Conservation (phyloP, 2,113 vertebrate species). For the Hiodon alosoides region DNA sequence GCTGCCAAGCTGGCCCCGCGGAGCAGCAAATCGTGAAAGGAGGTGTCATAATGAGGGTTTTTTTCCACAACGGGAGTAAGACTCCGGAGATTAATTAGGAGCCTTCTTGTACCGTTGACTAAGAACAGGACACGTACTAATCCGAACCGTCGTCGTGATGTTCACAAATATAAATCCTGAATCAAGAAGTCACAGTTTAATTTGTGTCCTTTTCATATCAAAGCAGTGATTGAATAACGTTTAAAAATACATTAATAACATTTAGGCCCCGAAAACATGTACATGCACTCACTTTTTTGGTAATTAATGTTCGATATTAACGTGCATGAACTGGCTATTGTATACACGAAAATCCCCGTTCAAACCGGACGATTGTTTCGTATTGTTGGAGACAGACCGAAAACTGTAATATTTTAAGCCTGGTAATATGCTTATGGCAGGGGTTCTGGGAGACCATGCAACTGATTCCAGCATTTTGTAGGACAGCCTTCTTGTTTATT, state of each 20-base stretch:
- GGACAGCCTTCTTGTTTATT: slow-evolving; percentile 57
- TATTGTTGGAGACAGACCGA: slow-evolving; percentile 34
- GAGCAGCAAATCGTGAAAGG: slow-evolving; percentile 51
- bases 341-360: slow-evolving; percentile 1
- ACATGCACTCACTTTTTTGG: slow-evolving; percentile 21
- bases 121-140: slow-evolving; percentile 67
- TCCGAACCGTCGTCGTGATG: slow-evolving; percentile 56
- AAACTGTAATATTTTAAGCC: slow-evolving; percentile 37
- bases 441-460: slow-evolving; percentile 40
- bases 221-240: background rate
- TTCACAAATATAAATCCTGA: slow-evolving; percentile 43
- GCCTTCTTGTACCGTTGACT: slow-evolving; percentile 66
- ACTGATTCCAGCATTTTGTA: slow-evolving; percentile 47
- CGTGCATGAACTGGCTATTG: background rate
- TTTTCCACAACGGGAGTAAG: slow-evolving; percentile 62
- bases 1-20: slow-evolving; percentile 39
- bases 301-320: slow-evolving; percentile 18
- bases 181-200: slow-evolving; percentile 43
- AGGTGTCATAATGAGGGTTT: slow-evolving; percentile 67
- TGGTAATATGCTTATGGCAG: slow-evolving; percentile 39
- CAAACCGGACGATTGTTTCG: slow-evolving; percentile 7
- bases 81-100: slow-evolving; percentile 79
- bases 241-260: slow-evolving; percentile 15
- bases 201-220: slow-evolving; percentile 38
- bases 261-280: slow-evolving; percentile 25